A percentile compares a stretch with the other conserved stretches of the same genome.
These are phyloP conservation scores for Diorhabda elongata DNA, from an alignment of 1,140 invertebrate species.

Conservation along the genomic window DNA sequence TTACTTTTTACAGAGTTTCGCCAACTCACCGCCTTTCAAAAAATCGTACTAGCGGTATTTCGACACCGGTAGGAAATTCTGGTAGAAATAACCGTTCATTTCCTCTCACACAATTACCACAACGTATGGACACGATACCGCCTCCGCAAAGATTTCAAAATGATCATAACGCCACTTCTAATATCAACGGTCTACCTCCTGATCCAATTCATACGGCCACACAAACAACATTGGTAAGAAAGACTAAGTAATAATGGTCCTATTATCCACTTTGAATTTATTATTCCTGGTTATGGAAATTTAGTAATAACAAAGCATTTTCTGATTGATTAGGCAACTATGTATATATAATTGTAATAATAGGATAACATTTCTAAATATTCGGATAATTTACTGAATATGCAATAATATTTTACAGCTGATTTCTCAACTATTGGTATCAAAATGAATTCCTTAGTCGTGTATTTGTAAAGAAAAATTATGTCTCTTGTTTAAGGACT, in stretches of 20 bases:
- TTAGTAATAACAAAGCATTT: no score
- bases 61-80: conserved; percentile 39
- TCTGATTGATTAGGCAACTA: no score
- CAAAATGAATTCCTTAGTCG: no score
- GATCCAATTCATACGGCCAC: conserved; percentile 50
- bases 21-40: conserved; percentile 27
- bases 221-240: conserved; percentile 70
- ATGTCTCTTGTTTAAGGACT: no score
- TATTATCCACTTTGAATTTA: no score
- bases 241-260: neutral
- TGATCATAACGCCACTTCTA: conserved; percentile 18
- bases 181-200: conserved; percentile 33
- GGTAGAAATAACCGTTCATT: conserved; percentile 40
- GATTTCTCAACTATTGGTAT: no score
- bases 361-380: no score
- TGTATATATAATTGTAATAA: no score
- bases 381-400: no score
- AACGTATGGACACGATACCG: conserved; percentile 38
- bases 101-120: conserved; percentile 41
- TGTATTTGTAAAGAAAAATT: no score
- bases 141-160: conserved; percentile 40
- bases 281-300: no score
- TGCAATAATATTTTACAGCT: no score
- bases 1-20: conserved; percentile 30
- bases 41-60: conserved; percentile 53